Evolutionary conservation across 2,113 vertebrate genomes (phyloP).

Genomic region (Strix uralensis): DNA sequence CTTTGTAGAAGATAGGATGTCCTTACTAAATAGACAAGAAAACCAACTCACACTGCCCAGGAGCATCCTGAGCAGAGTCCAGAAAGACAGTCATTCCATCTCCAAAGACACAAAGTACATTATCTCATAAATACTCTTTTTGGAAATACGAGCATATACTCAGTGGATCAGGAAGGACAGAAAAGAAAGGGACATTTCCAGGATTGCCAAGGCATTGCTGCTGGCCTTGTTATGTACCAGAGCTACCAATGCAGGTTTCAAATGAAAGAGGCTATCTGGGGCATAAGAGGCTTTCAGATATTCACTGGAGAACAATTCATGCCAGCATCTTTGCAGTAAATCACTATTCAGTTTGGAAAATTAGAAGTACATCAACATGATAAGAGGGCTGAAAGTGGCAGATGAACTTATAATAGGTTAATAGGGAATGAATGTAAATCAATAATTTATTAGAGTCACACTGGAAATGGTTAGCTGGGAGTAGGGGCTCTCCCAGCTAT

Average conservation of each 20-base stretch:
- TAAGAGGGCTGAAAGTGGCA: background rate
- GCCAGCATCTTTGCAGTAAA: background rate
- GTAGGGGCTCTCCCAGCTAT: background rate
- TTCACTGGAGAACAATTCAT: background rate
- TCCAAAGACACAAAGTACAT: fast-evolving
- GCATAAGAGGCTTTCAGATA: background rate
- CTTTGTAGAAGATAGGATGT: background rate
- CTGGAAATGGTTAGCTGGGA: background rate
- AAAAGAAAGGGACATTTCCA: background rate
- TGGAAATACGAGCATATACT: background rate
- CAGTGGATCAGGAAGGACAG: background rate
- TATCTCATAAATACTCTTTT: background rate
- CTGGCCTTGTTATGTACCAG: background rate
- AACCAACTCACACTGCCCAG: background rate
- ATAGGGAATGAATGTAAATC: conserved; percentile 17
- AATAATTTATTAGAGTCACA: conserved; percentile 5
- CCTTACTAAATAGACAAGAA: background rate
- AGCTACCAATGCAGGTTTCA: background rate
- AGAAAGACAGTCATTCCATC: background rate
- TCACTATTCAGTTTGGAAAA: background rate
- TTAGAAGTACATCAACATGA: background rate
- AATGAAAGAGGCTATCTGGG: background rate
- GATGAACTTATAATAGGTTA: conserved; percentile 5
- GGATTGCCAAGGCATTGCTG: background rate
- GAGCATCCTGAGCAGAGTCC: fast-evolving